Evolutionary conservation across 1,140 invertebrate species (phyloP).

Genomic region (Bombyx mori): DNA sequence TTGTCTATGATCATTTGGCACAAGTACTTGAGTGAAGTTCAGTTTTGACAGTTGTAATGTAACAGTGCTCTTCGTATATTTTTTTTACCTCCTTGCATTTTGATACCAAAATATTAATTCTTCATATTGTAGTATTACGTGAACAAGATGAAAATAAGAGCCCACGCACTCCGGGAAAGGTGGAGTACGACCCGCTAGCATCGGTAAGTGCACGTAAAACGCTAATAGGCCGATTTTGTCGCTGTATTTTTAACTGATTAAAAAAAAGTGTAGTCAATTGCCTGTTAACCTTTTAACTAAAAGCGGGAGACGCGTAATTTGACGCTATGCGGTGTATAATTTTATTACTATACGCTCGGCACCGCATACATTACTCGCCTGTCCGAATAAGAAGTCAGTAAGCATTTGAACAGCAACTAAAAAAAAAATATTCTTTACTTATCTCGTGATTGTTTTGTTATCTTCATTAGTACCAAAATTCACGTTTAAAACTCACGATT

Average conservation of each 20-base stretch:
- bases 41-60: slow-evolving; percentile 66
- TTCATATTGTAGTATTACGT: slow-evolving; percentile 67
- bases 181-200: slow-evolving; percentile 65
- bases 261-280: slow-evolving; percentile 70
- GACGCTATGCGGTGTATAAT: slow-evolving; percentile 68
- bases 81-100: slow-evolving; percentile 66
- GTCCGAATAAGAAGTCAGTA: no score
- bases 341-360: slow-evolving; percentile 60
- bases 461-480: slow-evolving; percentile 57
- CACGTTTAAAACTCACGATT: slow-evolving; percentile 62
- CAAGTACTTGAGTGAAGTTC: slow-evolving; percentile 56
- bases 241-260: slow-evolving; percentile 70
- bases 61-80: slow-evolving; percentile 66
- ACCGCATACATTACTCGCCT: slow-evolving; percentile 33
- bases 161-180: slow-evolving; percentile 64
- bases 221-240: slow-evolving; percentile 33
- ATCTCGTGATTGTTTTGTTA: slow-evolving; percentile 58
- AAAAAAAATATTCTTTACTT: slow-evolving; percentile 21
- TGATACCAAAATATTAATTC: slow-evolving; percentile 69
- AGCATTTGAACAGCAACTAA: no score
- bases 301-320: slow-evolving; percentile 68
- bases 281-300: slow-evolving; percentile 71
- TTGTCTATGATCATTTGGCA: slow-evolving; percentile 59
- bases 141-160: slow-evolving; percentile 67
- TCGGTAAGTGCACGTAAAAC: slow-evolving; percentile 46